Evolutionary conservation across 2,113 vertebrate species (phyloP), one percentile per base, ranked within the genome.

Genomic region (Pelobates fuscus): DNA sequence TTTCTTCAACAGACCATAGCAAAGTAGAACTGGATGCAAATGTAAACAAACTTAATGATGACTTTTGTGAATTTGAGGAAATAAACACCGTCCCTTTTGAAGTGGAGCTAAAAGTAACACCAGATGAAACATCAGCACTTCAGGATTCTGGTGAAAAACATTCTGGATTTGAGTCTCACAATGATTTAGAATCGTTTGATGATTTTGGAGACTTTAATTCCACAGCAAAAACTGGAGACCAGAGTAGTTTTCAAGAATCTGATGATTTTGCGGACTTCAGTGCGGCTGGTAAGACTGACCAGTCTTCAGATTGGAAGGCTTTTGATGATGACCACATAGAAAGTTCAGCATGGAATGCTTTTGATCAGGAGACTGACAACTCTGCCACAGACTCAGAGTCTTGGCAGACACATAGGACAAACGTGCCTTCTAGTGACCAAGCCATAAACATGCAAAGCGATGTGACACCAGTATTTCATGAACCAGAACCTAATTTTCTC

Each of bases 231-330:
- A 57, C 64, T 75, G 88, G 87, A 49, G 84, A 86, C 63, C 84
- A 82, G 10, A 77, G 78, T 12, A 81, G 80, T 82, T 92, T 95
- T 83, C 94, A 92, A 41, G 91, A 89, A 37, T 91, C 91, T 0
- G 95, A 98, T 43, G 96, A 96, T 84, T 99, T 98, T 88, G 94
- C 97, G 0, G 96, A 98, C 82, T 98, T 98, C 86, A 96, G 94
- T 86, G 94, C 94, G 3, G 95, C 94, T 11, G 86, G 87, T 77
- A 88, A 80, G 86, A 2, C 25, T 32, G 84, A 64, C 25, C 64
- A 89, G 70, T 84, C 81, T 62, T 75, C 77, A 8, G 88, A 82
- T 26, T 98, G 96, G 95, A 92, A 87, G 71, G 92, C 93, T 80
- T 97, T 97, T 88, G 91, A 81, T 57, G 86, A 89, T 67, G 92